Evolutionary conservation across 2,113 vertebrate species (phyloP), one percentile per base, ranked within the genome.

Genomic region (Chitala chitala): DNA sequence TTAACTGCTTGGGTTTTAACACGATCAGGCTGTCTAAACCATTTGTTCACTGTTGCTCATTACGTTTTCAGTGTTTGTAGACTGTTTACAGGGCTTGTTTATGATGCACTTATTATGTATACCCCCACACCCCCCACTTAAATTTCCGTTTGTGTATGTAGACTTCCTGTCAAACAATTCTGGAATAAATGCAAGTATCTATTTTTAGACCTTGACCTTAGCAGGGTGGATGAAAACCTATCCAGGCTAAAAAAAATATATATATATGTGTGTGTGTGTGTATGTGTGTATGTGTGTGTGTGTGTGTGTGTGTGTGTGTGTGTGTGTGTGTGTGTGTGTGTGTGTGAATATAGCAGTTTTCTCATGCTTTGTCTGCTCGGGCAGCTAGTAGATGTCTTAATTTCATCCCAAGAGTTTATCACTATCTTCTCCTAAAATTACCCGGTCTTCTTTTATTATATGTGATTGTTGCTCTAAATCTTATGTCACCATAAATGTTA

Each of bases 81-180:
- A 12, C 12, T 46, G n/a, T 46, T 12, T 36, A n/a, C 31, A 36
- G 8, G 6, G 59, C 59, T 63, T 38, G 59, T 63, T 63, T 63
- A 63, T 63, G 33, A 63, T 63, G 17, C 33, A 63, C 38, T 38
- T 33, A 63, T 63, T 33, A 63, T 3, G 1, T n/a, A 63, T 8
- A 63, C 59, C 17, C 33, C 59, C 17, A 63, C 17, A 63, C 59
- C 17, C 33, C 59, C 17, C 31, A 36, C 38, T 63, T 36, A n/a
- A 36, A n/a, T 63, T 17, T 63, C 59, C 59, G 33, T n/a, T 56
- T 26, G 7, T 17, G 38, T 38, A 36, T 63, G 38, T 38, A 38
- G 59, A 63, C 59, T 38, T 63, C 33, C 59, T 63, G 29, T 15
- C 59, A 63, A 63, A n/a, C 59, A 63, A n/a, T 3, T n/a, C n/a